phyloP scores from a whole-genome alignment of 2,888 invertebrate genomes.

The Eurytoma adleriae region DNA sequence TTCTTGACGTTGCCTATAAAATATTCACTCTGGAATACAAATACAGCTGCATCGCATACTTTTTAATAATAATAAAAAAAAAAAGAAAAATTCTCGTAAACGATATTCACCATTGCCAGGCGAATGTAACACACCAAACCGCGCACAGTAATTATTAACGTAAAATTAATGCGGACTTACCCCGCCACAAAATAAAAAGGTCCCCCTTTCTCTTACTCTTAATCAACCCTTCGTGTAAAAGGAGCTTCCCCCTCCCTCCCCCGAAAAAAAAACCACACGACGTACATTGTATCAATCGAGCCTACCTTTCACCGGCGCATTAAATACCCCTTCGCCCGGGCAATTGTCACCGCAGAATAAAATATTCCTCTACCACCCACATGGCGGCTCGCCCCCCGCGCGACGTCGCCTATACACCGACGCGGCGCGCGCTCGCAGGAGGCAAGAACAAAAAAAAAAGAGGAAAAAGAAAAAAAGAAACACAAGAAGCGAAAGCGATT shows the following conservation, averaged over 20 bases:
- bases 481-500: constrained; percentile 40
- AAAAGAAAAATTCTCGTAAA: too few species aligned
- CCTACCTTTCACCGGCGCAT: background rate
- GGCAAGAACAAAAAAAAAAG: background rate
- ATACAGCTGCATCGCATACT: too few species aligned
- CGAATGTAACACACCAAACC: too few species aligned
- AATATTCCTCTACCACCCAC: constrained; percentile 17
- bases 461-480: constrained; percentile 42
- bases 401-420: constrained; percentile 6
- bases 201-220: too few species aligned
- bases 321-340: background rate
- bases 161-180: too few species aligned
- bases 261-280: background rate
- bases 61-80: too few species aligned
- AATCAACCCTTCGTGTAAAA: too few species aligned
- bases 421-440: background rate
- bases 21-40: too few species aligned
- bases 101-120: too few species aligned
- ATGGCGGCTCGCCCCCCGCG: constrained; percentile 6
- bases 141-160: too few species aligned
- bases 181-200: too few species aligned
- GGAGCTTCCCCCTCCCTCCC: background rate
- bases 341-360: constrained; percentile 32
- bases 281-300: constrained; percentile 29
- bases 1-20: too few species aligned